Base-by-base conservation (phyloP, 1,140 invertebrate genomes). In the Mylabris phalerata region DNA sequence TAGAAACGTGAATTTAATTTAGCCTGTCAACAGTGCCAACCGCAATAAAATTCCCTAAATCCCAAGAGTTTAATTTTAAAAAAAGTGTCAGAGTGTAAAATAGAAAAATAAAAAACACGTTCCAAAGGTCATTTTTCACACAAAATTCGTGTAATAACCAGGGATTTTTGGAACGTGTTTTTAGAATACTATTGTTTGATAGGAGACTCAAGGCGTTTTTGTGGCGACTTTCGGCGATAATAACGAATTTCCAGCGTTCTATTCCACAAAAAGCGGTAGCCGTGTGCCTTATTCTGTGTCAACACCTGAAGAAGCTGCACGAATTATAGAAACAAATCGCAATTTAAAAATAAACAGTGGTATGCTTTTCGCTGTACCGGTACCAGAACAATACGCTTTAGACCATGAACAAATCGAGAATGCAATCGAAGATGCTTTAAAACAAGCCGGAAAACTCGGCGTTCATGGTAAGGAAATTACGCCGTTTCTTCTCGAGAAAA, bases 161-260 rank as follows among this genome's bases (percentile, higher is more conserved):
- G 19, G 19, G 1, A 19, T 1, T 19, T 1, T 19, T 19, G 19
- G 19, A 19, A 19, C 19, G 1, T 19, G 1, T 19, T 19, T 19
- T 19, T 19, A 19, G 1, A 19, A 19, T 19, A 19, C 19, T 19
- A 19, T 19, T 13, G 13, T 13, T 19, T 19, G 19, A 19, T 64
- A 93, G 89, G 95, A 98, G 80, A 98, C 94, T 1, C 85, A 94
- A 75, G 94, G 95, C 6, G 93, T 98, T 0, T 90, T 89, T 68
- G 93, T 98, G 0, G 83, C 86, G 43, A 85, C 89, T 1, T 87
- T 85, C 61, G 88, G 87, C 1, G 61, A 79, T 3, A 76, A 75
- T 0, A 73, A 73, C 5, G 73, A 80, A 49, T 93, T 94, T 72
- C 96, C 96, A 6, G 91, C 93, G 41, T 99, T 99, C 78, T 98